Conservation (phyloP, 2,797 vertebrate genomes). For the Myotis planiceps region DNA sequence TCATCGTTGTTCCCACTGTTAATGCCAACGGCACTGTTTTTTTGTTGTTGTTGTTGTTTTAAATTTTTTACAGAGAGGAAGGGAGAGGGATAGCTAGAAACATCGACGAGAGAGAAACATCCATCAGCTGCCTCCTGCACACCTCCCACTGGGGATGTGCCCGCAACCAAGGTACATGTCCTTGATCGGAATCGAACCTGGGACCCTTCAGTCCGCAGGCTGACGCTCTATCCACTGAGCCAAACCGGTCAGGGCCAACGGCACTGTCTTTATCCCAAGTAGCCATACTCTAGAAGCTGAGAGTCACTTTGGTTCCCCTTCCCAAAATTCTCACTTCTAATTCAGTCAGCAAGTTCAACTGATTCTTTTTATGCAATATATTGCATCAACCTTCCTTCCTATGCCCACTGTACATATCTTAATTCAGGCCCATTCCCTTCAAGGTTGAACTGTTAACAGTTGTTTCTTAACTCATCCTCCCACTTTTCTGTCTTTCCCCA, state of each 20-base stretch:
- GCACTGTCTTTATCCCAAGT: neutral
- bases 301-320: neutral
- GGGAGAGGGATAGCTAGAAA: too few species aligned
- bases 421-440: neutral
- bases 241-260: too few species aligned
- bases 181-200: too few species aligned
- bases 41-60: too few species aligned
- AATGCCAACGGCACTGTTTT: neutral
- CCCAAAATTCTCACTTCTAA: neutral
- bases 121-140: too few species aligned
- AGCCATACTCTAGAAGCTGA: neutral
- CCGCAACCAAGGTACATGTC: too few species aligned
- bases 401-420: neutral
- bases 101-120: too few species aligned
- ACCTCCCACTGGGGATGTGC: too few species aligned
- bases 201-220: too few species aligned
- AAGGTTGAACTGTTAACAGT: neutral
- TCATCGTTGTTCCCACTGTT: neutral
- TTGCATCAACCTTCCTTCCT: neutral
- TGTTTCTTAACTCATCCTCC: neutral
- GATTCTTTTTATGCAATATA: neutral
- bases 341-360: neutral
- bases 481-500: neutral
- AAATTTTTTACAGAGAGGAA: too few species aligned
- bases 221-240: too few species aligned